Evolutionary conservation across 2,113 vertebrate species (phyloP).

Genomic region (Oncorhynchus mykiss): DNA sequence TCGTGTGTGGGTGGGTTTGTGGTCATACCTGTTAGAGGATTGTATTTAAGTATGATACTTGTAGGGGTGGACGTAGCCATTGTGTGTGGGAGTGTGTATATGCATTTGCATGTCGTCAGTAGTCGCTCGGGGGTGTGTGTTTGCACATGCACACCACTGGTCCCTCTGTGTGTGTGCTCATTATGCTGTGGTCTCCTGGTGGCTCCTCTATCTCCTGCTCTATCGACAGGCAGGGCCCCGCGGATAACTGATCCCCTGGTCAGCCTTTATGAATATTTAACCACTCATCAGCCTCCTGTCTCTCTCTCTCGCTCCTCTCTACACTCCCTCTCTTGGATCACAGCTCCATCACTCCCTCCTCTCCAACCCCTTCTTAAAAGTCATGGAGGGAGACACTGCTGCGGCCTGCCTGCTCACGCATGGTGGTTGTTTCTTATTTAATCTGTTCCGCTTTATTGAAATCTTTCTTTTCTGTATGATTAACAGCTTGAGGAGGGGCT

Average conservation of each 20-base stretch:
- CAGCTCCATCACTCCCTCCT: neutral
- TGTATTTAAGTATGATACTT: neutral
- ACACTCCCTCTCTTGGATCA: neutral
- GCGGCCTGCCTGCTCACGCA: neutral
- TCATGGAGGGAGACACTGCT: neutral
- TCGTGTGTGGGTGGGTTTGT: neutral
- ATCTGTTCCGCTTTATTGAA: neutral
- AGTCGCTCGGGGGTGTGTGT: too few species aligned
- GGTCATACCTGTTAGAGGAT: neutral
- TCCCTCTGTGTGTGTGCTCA: neutral
- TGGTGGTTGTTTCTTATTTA: neutral
- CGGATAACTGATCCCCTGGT: neutral
- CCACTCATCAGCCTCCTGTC: neutral
- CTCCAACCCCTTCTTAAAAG: neutral
- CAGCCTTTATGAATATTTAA: neutral
- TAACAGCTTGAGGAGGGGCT: constrained; percentile 51
- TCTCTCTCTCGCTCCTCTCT: neutral
- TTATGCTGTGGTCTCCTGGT: neutral
- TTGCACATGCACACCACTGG: too few species aligned
- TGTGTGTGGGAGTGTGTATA: neutral
- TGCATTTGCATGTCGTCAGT: neutral
- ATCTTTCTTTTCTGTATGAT: constrained; percentile 69
- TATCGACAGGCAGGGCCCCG: neutral
- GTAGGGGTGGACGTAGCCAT: neutral
- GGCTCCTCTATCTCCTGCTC: neutral